phyloP scores from a whole-genome alignment of 92 coral and sea anemone species.

The Metridium senile region DNA sequence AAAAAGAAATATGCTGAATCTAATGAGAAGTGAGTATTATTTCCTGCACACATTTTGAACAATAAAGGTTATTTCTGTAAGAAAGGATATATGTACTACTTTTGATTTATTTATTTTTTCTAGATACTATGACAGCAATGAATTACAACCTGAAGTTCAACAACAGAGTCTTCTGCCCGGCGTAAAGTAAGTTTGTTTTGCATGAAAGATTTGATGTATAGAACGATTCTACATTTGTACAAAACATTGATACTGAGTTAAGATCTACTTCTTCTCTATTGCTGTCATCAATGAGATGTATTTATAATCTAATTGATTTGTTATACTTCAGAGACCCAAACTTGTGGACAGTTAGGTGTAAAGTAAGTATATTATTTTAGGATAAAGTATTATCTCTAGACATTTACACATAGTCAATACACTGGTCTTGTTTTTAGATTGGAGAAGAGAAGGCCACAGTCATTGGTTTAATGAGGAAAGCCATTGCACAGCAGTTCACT shows the following conservation, averaged over 20 bases:
- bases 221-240: too few relatives aligned
- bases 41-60: background rate
- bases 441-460: conserved; percentile 99
- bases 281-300: background rate
- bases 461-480: conserved; percentile 96
- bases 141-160: conserved; percentile 85
- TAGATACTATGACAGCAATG: conserved; percentile 83
- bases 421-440: conserved; percentile 49
- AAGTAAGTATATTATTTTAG: conserved; percentile 47
- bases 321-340: conserved; percentile 87
- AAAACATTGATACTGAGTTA: background rate
- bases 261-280: too few relatives aligned
- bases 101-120: background rate
- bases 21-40: conserved; percentile 65
- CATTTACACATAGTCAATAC: too few relatives aligned
- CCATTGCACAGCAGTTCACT: conserved; percentile 90
- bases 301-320: too few relatives aligned
- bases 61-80: too few relatives aligned
- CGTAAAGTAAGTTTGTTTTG: conserved; percentile 78
- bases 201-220: background rate
- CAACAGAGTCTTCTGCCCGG: conserved; percentile 95
- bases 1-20: conserved; percentile 93
- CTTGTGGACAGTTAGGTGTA: conserved; percentile 96
- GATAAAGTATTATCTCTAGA: too few relatives aligned
- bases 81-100: too few relatives aligned